Base-by-base conservation (phyloP, 2,113 vertebrate genomes). In the Fregetta grallaria region DNA sequence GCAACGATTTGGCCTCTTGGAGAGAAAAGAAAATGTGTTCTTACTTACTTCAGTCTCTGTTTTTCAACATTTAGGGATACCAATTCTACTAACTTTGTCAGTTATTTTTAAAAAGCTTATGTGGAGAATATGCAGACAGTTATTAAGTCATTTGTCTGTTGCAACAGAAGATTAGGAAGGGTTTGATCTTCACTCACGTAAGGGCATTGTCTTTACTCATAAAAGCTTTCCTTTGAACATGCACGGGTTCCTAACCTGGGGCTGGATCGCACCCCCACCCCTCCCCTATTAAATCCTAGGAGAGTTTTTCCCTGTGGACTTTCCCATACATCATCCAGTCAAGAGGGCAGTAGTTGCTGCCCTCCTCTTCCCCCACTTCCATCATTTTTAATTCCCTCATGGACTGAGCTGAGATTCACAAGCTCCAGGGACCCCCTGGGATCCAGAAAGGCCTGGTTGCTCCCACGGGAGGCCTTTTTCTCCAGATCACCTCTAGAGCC, bases 101-200 rank as follows among this genome's bases (percentile, higher is more conserved):
- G 86, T 71, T 61, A 47, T 44, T 95, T 92, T 92, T 38, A 15
- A 80, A 75, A 81, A 59, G 47, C 56, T 75, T 26, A 21, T 25
- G 56, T 40, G 40, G 89, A 85, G 80, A 82, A 56, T 34, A 59
- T 3, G 40, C 73, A 75, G 94, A 34, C 65, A 63, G 34, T 78
- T 84, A 65, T 56, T n/a, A 75, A 72, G 53, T 49, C 18, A 65
- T 75, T 91, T 92, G 73, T 63, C 86, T 94, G 2, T 78, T 82
- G 84, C 61, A 91, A 72, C 70, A 92, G 67, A 80, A 92, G 89
- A 87, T 96, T 85, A 89, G 70, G 73, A 63, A 87, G 44, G 87
- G 91, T 94, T 96, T 97, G 94, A 90, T 91, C 83, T 94, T 87
- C 76, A 15, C 86, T 61, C 40, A 6, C 27, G 45, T 47, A 52